A percentile compares a stretch with the other conserved stretches of the same genome.
phyloP scores from a whole-genome alignment of 2,888 invertebrate species.

The Pollenia griseotomentosa region DNA sequence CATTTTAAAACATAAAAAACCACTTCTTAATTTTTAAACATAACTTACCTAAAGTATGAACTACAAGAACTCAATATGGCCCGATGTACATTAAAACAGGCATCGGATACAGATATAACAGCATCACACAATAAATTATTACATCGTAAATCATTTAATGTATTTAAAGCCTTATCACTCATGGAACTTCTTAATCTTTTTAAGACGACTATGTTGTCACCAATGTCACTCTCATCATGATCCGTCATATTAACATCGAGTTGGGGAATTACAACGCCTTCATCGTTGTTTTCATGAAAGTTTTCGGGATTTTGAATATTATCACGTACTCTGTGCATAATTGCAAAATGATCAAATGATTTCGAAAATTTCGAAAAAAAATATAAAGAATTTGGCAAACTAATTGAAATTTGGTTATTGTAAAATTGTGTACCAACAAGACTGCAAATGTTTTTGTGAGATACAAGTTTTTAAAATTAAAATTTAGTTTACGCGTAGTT shows the following conservation, averaged over 20 bases:
- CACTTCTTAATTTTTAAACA: background rate
- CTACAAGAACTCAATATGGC: slow-evolving; percentile 95
- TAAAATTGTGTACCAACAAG: background rate
- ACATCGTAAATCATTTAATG: slow-evolving; percentile 92
- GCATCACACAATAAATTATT: slow-evolving; percentile 95
- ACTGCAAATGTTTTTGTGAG: background rate
- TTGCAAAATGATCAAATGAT: slow-evolving; percentile 8
- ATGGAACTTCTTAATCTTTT: slow-evolving; percentile 85
- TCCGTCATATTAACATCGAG: slow-evolving; percentile 67
- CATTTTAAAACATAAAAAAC: no score
- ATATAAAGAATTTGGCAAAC: slow-evolving; percentile 45
- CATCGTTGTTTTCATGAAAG: slow-evolving; percentile 76
- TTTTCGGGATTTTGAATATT: slow-evolving; percentile 73
- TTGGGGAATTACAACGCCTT: slow-evolving; percentile 73
- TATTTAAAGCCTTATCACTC: slow-evolving; percentile 93
- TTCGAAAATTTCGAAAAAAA: slow-evolving; percentile 58
- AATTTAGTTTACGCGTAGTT: slow-evolving; percentile 41
- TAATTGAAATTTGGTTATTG: slow-evolving; percentile 33
- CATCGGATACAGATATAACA: slow-evolving; percentile 92
- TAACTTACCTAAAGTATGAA: slow-evolving; percentile 92
- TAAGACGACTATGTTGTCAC: slow-evolving; percentile 56
- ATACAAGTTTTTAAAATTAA: slow-evolving; percentile 38
- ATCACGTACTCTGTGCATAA: slow-evolving; percentile 67
- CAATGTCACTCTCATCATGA: slow-evolving; percentile 71
- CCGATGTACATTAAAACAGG: slow-evolving; percentile 93